Evolutionary conservation across 2,888 invertebrate genomes (phyloP), one percentile per base, ranked within the genome.

Genomic region (Hirtodrosophila cameraria): DNA sequence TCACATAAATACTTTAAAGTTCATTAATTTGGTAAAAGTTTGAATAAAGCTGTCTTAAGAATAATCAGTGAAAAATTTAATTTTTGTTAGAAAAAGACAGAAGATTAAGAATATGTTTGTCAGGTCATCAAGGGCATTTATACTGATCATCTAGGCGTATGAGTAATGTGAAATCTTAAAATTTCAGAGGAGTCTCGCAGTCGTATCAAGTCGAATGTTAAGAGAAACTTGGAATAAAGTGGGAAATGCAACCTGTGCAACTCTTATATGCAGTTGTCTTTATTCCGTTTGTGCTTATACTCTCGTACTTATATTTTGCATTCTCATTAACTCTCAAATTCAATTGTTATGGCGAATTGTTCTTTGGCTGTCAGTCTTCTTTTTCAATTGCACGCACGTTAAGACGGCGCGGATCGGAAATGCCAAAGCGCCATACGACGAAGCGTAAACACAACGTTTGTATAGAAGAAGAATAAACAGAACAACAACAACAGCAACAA

Each of bases 401-500:
- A 35, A 31, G 20, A 23, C 30, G 45, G 39, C 43, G 49, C 52
- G 50, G 42, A 73, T 79, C 78, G 78, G 83, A 82, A 79, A 82
- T 79, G 67, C 78, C 83, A 58, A 43, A 48, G 63, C 18, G 12
- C 12, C 16, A 0, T 18, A 15, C 36, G 48, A 3, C 46, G 12
- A 25, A 45, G 55, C 48, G 52, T 25, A 42, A 39, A 2, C 23
- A 20, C 23, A 20, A 11, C 11, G 23, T 9, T 4, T 6, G 23
- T 9, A 3, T 6, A 30, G 31, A 27, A 46, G 18, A 35, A 46
- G 25, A 43, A 31, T 33, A 25, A 18, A 4, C 3, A 18, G 1
- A 30, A 7, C 15, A 20, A 16, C 23, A 59, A 30, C 36, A 18
- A n/a, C 5, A 36, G 49, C 11, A 6, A 43, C 2, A n/a, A n/a